Conservation (phyloP, 2,888 invertebrate species). For the Lamellibrachia columna region DNA sequence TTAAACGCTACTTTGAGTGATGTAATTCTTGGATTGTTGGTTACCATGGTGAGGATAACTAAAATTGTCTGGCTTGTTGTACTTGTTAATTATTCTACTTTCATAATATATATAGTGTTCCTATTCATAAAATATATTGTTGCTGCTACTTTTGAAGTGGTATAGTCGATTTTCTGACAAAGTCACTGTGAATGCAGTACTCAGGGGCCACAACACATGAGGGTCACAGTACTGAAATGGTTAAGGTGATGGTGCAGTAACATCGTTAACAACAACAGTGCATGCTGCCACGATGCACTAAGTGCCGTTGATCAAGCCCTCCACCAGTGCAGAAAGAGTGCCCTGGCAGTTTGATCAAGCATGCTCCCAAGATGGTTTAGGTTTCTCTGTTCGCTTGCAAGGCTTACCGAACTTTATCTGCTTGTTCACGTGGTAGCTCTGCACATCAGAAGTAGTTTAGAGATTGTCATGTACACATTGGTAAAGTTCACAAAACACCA, state of each 20-base stretch:
- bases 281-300: background rate
- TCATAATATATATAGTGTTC: no score
- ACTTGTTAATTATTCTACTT: no score
- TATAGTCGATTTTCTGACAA: no score
- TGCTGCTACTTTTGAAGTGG: no score
- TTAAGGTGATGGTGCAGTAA: background rate
- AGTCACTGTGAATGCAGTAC: no score
- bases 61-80: no score
- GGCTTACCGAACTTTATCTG: background rate
- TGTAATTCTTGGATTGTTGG: no score
- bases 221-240: no score
- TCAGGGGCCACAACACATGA: no score
- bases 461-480: background rate
- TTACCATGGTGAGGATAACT: no score
- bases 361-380: background rate
- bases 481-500: background rate
- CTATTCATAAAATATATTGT: no score
- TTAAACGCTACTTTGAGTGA: no score
- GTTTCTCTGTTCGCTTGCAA: background rate
- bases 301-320: background rate
- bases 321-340: background rate
- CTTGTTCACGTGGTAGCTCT: background rate
- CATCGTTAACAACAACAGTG: background rate
- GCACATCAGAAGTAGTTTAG: conserved; percentile 6
- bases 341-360: conserved; percentile 4